Evolutionary conservation across 2,888 invertebrate species (phyloP).

Genomic region (Polyploca ridens): DNA sequence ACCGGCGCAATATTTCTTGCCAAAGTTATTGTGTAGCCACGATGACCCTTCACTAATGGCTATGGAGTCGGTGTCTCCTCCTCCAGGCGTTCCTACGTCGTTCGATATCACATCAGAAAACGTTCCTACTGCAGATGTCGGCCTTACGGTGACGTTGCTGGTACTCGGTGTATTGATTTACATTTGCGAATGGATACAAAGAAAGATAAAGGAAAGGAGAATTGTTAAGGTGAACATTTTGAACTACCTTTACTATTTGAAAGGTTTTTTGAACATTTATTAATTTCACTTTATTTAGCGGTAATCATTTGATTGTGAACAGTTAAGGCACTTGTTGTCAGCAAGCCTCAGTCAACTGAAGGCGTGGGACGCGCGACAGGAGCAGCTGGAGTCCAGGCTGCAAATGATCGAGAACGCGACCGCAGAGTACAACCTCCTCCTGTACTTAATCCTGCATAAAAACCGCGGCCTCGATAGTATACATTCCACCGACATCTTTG

Average conservation of each 20-base stretch:
- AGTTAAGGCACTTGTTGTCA: conserved; percentile 56
- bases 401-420: conserved; percentile 65
- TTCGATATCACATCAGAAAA: conserved; percentile 21
- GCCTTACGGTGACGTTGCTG: conserved; percentile 52
- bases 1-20: conserved; percentile 66
- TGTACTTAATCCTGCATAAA: conserved; percentile 63
- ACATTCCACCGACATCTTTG: conserved; percentile 47
- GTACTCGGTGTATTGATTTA: conserved; percentile 53
- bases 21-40: conserved; percentile 26
- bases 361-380: conserved; percentile 61
- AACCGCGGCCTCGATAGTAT: conserved; percentile 48
- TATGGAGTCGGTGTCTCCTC: neutral
- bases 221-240: conserved; percentile 58
- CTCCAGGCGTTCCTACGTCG: neutral
- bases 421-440: conserved; percentile 69
- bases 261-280: neutral
- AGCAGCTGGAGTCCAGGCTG: conserved; percentile 61
- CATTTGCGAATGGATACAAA: conserved; percentile 70
- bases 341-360: conserved; percentile 60
- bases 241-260: neutral
- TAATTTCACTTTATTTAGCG: neutral
- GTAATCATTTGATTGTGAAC: conserved; percentile 14
- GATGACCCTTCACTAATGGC: neutral
- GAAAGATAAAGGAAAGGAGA: conserved; percentile 69
- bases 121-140: conserved; percentile 55